A percentile compares a stretch with the other conserved stretches of the same genome.
Evolutionary conservation across 2,888 invertebrate genomes (phyloP).

Genomic region (Ectemnius cavifrons): DNA sequence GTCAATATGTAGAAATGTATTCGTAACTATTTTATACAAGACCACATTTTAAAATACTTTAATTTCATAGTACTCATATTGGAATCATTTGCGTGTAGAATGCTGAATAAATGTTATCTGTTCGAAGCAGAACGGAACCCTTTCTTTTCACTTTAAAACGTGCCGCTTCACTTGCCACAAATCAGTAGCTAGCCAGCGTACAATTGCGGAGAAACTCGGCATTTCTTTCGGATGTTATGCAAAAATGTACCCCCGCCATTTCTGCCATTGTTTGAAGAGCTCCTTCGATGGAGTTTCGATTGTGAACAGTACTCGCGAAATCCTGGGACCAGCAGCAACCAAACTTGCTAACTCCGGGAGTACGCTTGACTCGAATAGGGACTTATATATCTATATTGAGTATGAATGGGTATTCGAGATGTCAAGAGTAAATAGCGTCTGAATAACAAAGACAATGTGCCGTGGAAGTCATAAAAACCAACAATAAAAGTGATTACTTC

Average conservation of each 20-base stretch:
- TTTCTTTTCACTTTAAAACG: conserved; percentile 51
- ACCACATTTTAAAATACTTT: no score
- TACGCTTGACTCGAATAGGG: conserved; percentile 8
- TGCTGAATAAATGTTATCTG: conserved; percentile 2
- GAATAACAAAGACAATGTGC: no score
- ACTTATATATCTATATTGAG: no score
- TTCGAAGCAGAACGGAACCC: conserved; percentile 18
- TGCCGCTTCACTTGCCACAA: conserved; percentile 76
- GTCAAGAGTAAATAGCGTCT: neutral
- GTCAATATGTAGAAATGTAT: no score
- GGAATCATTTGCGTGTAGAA: conserved; percentile 11
- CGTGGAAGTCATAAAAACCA: no score
- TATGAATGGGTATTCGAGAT: no score
- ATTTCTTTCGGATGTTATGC: conserved; percentile 75
- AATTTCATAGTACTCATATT: neutral
- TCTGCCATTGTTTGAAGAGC: conserved; percentile 65
- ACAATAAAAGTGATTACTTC: no score
- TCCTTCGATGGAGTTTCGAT: conserved; percentile 37
- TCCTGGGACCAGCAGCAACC: conserved; percentile 25
- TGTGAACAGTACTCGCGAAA: conserved; percentile 40
- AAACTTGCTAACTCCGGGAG: neutral
- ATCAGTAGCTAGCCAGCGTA: conserved; percentile 68
- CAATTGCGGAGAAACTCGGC: conserved; percentile 73
- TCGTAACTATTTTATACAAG: no score
- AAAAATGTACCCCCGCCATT: conserved; percentile 68